A percentile compares a stretch with the other conserved stretches of the same genome.
Conservation (phyloP, 2,797 vertebrate genomes). For the Allobates femoralis region DNA sequence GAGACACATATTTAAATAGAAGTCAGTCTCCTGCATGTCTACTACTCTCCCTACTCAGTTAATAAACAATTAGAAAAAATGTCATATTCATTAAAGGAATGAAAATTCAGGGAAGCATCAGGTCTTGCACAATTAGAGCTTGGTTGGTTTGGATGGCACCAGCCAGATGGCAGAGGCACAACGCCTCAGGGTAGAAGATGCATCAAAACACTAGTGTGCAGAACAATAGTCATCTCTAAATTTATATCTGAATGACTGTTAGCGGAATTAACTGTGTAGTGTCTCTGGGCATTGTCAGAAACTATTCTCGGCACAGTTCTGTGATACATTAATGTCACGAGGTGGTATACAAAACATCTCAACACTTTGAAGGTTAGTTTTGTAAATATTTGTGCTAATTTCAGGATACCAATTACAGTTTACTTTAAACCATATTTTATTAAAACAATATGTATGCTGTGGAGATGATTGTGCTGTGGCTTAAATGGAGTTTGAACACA, state of each 20-base stretch:
- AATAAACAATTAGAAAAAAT: constrained; percentile 45
- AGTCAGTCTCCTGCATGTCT: not conserved
- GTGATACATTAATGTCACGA: constrained; percentile 8
- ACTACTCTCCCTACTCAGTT: not conserved
- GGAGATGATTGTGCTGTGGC: not conserved
- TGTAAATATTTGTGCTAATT: constrained; percentile 29
- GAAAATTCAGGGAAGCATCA: constrained; percentile 62
- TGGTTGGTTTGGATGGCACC: constrained; percentile 67
- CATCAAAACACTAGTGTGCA: constrained; percentile 62
- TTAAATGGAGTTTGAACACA: constrained; percentile 13
- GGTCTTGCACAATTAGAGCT: constrained; percentile 63
- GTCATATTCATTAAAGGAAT: constrained; percentile 38
- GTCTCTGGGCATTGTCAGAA: constrained; percentile 30
- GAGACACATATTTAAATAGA: not conserved
- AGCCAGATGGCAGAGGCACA: constrained; percentile 70
- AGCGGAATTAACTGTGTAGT: constrained; percentile 70
- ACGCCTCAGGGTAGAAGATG: constrained; percentile 62
- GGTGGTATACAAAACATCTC: not conserved
- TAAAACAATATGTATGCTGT: constrained; percentile 7
- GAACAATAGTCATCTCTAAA: constrained; percentile 42
- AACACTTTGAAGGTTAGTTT: constrained; percentile 17
- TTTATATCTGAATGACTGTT: constrained; percentile 66
- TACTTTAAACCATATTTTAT: constrained; percentile 23
- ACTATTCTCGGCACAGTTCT: not conserved
- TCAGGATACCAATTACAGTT: constrained; percentile 19